phyloP scores from a whole-genome alignment of 2,113 vertebrate species.

The Petroica traversi region DNA sequence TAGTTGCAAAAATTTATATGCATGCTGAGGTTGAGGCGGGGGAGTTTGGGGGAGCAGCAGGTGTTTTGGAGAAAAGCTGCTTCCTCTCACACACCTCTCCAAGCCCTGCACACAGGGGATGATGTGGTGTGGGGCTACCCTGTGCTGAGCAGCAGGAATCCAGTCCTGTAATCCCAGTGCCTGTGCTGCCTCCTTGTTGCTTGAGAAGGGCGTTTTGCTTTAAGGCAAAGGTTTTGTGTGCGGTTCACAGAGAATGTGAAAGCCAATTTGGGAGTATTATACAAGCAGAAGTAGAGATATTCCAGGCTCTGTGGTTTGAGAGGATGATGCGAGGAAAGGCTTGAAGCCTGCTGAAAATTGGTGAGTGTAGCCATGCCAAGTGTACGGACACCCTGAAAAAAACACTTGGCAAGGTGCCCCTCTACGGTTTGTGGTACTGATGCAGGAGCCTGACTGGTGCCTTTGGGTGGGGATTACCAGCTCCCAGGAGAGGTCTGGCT shows the following conservation, averaged over 20 bases:
- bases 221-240: conserved; percentile 3
- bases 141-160: accelerated
- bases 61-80: background rate
- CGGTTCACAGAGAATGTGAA: background rate
- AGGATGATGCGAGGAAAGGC: background rate
- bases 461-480: background rate
- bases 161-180: background rate
- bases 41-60: background rate
- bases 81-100: background rate
- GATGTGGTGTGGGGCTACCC: background rate
- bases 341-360: background rate
- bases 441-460: background rate
- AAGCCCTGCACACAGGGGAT: background rate
- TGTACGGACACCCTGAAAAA: background rate
- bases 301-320: conserved; percentile 25
- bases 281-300: conserved; percentile 25
- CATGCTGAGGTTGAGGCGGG: background rate
- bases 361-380: background rate
- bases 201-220: background rate
- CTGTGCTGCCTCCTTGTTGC: background rate
- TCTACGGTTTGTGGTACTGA: background rate
- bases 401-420: background rate
- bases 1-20: conserved; percentile 32
- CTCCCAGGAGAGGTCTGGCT: background rate
- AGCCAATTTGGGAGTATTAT: conserved; percentile 13